phyloP scores from a whole-genome alignment of 2,888 invertebrate species.

The Brenthis hecate region DNA sequence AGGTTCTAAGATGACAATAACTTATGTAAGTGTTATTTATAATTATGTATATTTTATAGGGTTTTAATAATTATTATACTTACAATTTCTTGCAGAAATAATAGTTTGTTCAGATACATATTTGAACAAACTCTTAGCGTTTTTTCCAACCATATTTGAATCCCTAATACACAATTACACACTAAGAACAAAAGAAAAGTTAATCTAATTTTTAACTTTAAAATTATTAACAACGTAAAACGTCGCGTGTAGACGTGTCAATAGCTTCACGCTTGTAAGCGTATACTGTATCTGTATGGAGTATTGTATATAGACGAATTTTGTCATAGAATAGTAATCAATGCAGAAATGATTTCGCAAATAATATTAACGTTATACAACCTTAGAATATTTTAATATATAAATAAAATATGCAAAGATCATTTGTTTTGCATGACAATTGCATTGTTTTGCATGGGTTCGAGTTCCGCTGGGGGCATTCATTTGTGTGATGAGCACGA shows the following conservation, averaged over 20 bases:
- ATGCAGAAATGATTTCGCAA: neutral
- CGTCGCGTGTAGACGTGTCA: slow-evolving; percentile 36
- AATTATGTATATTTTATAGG: neutral
- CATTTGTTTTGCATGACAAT: too few species aligned
- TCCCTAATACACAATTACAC: too few species aligned
- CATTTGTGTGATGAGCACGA: too few species aligned
- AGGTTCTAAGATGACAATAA: neutral
- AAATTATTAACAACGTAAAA: slow-evolving; percentile 19
- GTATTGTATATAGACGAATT: slow-evolving; percentile 20
- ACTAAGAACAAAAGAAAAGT: slow-evolving; percentile 7
- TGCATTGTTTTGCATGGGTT: too few species aligned
- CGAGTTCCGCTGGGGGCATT: too few species aligned
- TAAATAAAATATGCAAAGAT: too few species aligned
- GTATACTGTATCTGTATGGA: slow-evolving; percentile 16
- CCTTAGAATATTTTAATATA: too few species aligned
- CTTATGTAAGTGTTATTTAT: neutral
- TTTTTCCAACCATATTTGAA: slow-evolving; percentile 58
- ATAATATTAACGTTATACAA: neutral
- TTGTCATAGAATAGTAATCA: slow-evolving; percentile 17
- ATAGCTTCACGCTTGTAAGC: slow-evolving; percentile 20
- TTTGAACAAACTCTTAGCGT: slow-evolving; percentile 62
- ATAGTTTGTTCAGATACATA: slow-evolving; percentile 58
- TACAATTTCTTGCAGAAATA: slow-evolving; percentile 60
- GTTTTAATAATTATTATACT: slow-evolving; percentile 48
- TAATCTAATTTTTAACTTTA: slow-evolving; percentile 27